These are phyloP conservation scores for Machimus rusticus DNA, from an alignment of 2,888 invertebrate genomes.

Conservation along the genomic window DNA sequence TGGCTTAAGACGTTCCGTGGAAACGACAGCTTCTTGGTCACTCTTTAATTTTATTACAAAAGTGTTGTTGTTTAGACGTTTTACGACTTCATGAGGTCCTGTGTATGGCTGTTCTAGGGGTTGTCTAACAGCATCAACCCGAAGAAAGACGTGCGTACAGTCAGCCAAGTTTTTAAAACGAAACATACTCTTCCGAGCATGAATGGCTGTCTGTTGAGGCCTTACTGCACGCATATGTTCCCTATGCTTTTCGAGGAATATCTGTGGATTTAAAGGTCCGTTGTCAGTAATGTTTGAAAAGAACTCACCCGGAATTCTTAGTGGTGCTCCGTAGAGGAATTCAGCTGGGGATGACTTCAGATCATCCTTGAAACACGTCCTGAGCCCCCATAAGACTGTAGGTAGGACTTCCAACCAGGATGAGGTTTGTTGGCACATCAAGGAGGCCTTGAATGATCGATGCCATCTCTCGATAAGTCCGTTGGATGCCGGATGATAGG, in stretches of 20 bases:
- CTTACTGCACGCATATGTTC: not conserved
- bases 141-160: not conserved
- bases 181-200: not conserved
- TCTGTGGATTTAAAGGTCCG: constrained; percentile 7
- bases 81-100: not conserved
- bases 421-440: not conserved
- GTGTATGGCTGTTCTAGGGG: not conserved
- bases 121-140: not conserved
- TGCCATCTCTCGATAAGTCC: constrained; percentile 42
- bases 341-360: not conserved
- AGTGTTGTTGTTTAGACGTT: not conserved
- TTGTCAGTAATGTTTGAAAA: constrained; percentile 45
- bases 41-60: not conserved
- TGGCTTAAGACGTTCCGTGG: not conserved
- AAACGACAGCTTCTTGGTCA: not conserved
- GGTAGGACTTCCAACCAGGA: not conserved
- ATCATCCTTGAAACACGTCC: not conserved
- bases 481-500: constrained; percentile 56
- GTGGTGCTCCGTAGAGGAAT: not conserved
- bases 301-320: constrained; percentile 38
- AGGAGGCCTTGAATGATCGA: constrained; percentile 19
- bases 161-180: not conserved
- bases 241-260: not conserved
- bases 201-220: not conserved
- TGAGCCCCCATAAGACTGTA: not conserved